Conservation (phyloP, 2,888 invertebrate genomes). For the Branchellion lobata region DNA sequence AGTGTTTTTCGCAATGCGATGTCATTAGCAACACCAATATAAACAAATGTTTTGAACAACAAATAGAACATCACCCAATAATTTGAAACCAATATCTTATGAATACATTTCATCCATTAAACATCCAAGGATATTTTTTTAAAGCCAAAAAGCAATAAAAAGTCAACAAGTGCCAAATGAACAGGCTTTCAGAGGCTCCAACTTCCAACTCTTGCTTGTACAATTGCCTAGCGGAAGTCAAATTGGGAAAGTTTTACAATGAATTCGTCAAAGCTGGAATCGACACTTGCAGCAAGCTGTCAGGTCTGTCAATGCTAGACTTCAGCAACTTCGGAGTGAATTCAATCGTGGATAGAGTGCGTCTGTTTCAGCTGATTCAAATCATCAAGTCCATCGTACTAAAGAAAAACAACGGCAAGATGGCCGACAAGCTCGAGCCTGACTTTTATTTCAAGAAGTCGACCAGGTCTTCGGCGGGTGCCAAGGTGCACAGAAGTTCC, state of each 20-base stretch:
- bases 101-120: no score
- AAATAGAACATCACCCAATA: not conserved
- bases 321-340: conserved; percentile 57
- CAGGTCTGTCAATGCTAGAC: conserved; percentile 57
- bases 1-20: not conserved
- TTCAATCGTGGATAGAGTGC: conserved; percentile 56
- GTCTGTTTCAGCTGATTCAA: conserved; percentile 58
- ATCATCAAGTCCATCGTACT: conserved; percentile 55
- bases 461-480: no score
- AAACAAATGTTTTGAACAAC: not conserved
- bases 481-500: not conserved
- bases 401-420: conserved; percentile 1
- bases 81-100: not conserved
- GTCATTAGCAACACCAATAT: conserved; percentile 7
- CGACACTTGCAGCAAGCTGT: conserved; percentile 56
- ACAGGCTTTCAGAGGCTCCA: not conserved
- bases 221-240: conserved; percentile 56
- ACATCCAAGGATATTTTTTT: no score
- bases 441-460: no score
- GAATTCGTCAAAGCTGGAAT: conserved; percentile 58
- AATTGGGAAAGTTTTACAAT: conserved; percentile 58
- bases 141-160: no score
- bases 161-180: not conserved
- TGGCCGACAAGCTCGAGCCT: no score
- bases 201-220: conserved; percentile 45